Evolutionary conservation across 2,888 invertebrate genomes (phyloP), one percentile per base, ranked within the genome.

Genomic region (Melanostoma scalare): DNA sequence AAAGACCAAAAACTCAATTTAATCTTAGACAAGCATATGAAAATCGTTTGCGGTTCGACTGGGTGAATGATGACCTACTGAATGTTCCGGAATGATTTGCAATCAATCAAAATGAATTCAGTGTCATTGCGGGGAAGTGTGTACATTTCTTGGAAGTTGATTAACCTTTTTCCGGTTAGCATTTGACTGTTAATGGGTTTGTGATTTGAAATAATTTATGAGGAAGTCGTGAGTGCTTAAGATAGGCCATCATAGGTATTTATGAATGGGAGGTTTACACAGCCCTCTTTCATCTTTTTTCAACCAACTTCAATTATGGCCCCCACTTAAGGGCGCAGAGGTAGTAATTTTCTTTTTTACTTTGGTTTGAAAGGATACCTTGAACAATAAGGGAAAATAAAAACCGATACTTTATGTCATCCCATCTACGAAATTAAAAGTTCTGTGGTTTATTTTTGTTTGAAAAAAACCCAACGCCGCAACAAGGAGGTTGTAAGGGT

Each of bases 21-120:
- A 67, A 76, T 76, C 77, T 67, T 67, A 60, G 81, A 53, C 72
- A 65, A 81, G 67, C 71, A 77, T 67, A 72, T 76, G 55, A 67
- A 61, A 36, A 35, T 65, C 48, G 31, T 50, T 56, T 72, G 61
- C 60, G 53, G 77, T 81, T 61, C n/a, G 53, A 2, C 46, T 42
- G 50, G 67, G 36, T 71, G 67, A 71, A 55, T 55, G 69, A 72
- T 67, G 65, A 48, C 31, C 36, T 38, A 20, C 35, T 31, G 36
- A 44, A 61, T 60, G 53, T 48, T 44, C 72, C 48, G 55, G 53
- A 72, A 71, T 81, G 81, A 81, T 76, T 76, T 72, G 76, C 72
- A 72, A 81, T 81, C 81, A 76, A 76, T 81, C 81, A 81, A 72
- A 67, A 72, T 36, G 67, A 67, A 72, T 67, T 48, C 42, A 72